Base-by-base conservation (phyloP, 2,113 vertebrate species). In the Cranoglanis bouderius region DNA sequence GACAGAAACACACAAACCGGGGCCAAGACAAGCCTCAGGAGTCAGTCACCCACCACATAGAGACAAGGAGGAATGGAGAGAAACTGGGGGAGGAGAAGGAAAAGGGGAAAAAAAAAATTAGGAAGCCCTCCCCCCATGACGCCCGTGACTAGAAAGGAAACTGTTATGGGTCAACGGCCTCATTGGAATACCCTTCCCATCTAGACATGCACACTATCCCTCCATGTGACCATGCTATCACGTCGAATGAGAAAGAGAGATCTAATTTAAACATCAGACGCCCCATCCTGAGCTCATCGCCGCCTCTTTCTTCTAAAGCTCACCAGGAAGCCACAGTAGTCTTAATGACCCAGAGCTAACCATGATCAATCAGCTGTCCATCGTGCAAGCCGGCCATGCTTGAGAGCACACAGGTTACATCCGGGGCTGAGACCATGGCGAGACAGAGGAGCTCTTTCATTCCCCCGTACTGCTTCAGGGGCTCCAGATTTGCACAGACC, bases 1-100 rank as follows among this genome's bases (percentile, higher is more conserved):
- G 32, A 92, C 91, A 93, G 89, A 90, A 81, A 53, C 53, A 83
- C 38, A 84, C 85, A 89, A 91, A 89, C 84, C 84, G 43, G 38
- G 88, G 82, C 90, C 90, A 89, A 92, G 49, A 35, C 40, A 2
- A 78, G 83, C 88, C 78, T 88, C 74, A 74, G 82, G 86, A 88
- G 38, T 74, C 67, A 77, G 53, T 51, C 88, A 43, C 46, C 57
- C 51, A 88, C 63, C 32, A 43, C 74, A 29, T 6, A 16, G 65
- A 65, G n/a, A 67, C 59, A 13, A 49, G 38, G 65, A 65, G 63
- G 24, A 59, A 78, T 38, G 3, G 35, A 72, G 70, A 24, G 13
- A 81, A 53, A 46, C 46, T 40, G 57, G 75, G 19, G 18, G 51
- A 82, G 35, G 40, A 78, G 38, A 57, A 32, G 24, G 21, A 16